These are phyloP conservation scores for Chouioia cunea DNA, from an alignment of 2,888 invertebrate species.

Conservation along the genomic window DNA sequence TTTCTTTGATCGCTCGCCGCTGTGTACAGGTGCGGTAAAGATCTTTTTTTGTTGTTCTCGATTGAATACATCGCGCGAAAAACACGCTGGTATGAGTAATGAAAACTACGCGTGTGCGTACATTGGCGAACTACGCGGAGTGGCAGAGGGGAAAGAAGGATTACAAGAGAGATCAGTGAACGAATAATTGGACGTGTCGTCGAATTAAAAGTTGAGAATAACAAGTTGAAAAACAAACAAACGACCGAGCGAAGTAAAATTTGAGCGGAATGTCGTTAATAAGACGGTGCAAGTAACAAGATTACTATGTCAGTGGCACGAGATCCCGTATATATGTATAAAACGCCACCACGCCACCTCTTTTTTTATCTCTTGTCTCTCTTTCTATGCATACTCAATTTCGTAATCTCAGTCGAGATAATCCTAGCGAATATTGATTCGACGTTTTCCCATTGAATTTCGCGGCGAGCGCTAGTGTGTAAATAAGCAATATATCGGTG, in stretches of 20 bases:
- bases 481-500: neutral
- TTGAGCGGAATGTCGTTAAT: constrained; percentile 1
- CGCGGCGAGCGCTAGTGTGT: neutral
- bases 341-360: constrained; percentile 1
- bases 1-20: no score
- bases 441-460: neutral
- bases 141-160: no score
- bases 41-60: no score
- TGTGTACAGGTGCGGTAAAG: no score
- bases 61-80: no score
- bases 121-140: no score
- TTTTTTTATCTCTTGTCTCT: constrained; percentile 1
- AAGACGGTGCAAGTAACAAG: constrained; percentile 14
- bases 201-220: neutral
- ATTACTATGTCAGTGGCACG: constrained; percentile 45
- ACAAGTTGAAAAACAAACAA: neutral
- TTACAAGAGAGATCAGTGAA: no score
- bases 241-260: no score
- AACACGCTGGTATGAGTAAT: no score
- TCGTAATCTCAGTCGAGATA: neutral
- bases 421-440: constrained; percentile 2
- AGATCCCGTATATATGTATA: constrained; percentile 41
- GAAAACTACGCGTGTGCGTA: no score
- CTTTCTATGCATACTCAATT: constrained; percentile 1
- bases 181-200: no score